phyloP scores from a whole-genome alignment of 2,113 vertebrate species.

The Ifrita kowaldi region DNA sequence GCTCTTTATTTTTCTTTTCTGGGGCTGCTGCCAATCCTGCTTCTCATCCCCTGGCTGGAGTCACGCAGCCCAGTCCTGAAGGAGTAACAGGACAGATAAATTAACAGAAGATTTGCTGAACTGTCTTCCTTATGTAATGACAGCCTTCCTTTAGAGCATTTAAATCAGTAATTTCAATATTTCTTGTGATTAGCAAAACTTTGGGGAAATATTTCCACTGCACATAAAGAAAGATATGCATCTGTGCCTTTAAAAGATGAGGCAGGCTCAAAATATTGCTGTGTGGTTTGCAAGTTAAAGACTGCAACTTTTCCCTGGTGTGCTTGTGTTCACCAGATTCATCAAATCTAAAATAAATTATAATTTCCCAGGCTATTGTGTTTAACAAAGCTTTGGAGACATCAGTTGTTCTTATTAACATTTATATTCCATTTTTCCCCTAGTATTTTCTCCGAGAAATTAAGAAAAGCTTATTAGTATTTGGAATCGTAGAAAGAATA shows the following conservation, averaged over 20 bases:
- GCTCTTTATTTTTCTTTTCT: not conserved
- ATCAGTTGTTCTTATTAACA: slow-evolving; percentile 69
- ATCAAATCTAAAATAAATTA: slow-evolving; percentile 53
- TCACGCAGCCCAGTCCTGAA: not conserved
- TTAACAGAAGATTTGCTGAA: not conserved
- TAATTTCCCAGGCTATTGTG: slow-evolving; percentile 60
- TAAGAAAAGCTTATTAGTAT: slow-evolving; percentile 59
- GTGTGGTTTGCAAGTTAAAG: slow-evolving; percentile 43
- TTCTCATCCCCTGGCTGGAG: not conserved
- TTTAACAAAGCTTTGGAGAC: slow-evolving; percentile 61
- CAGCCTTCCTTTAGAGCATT: not conserved
- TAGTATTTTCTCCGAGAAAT: slow-evolving; percentile 69
- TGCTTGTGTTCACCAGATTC: slow-evolving; percentile 24
- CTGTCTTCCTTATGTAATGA: not conserved
- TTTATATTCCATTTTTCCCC: slow-evolving; percentile 61
- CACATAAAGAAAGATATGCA: not conserved
- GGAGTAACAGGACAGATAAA: not conserved
- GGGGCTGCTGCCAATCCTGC: not conserved
- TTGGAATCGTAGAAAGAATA: slow-evolving; percentile 47
- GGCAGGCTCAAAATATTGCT: not conserved
- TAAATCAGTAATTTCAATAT: not conserved
- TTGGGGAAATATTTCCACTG: slow-evolving; percentile 25
- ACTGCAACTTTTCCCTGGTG: slow-evolving; percentile 24
- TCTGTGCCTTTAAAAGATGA: slow-evolving; percentile 51
- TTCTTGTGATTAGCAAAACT: slow-evolving; percentile 30